Evolutionary conservation across 2,888 invertebrate species (phyloP), one percentile per base, ranked within the genome.

Genomic region (Lasioglossum leucozonium): DNA sequence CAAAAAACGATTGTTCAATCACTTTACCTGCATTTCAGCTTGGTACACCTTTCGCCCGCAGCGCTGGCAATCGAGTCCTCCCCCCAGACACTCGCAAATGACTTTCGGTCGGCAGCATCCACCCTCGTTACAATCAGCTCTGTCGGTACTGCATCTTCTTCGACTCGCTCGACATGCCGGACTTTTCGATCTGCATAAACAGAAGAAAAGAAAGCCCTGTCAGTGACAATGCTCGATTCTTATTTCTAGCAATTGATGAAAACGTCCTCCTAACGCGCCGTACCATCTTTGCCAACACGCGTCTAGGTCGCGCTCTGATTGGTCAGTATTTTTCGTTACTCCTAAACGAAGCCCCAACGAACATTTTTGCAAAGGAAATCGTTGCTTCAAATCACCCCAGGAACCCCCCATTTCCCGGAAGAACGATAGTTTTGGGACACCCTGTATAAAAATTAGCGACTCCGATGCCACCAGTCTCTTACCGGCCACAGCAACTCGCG

Each of bases 21-120:
- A 71, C 10, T 44, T 26, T 86, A 95, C 95, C 92, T 93, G 93
- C 94, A 94, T 94, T 73, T 94, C 94, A 40, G 94, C 94, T 42
- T 93, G 94, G 85, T 94, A 94, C 30, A 94, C 94, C 89, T 95
- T 95, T 65, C 93, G 92, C 16, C 94, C 94, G 74, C 95, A 95
- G 78, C 95, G 93, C 40, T 95, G 93, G 81, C 95, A 95, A 77
- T 95, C 88, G 76, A 91, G 88, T 65, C 94, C 91, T 47, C 94
- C 93, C 74, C 95, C 93, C 81, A 95, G 86, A 85, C 94, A 91
- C 82, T 95, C 91, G 88, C 92, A 91, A 26, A 72, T 86, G 47
- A 76, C 40, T 77, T 81, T 90, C 51, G 91, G 83, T 72, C 88
- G 76, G 82, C 92, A 77, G 82, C 90, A 82, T 40, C 37, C 82